Conservation (phyloP, 1,140 invertebrate genomes). For the Bathynomus jamesi region DNA sequence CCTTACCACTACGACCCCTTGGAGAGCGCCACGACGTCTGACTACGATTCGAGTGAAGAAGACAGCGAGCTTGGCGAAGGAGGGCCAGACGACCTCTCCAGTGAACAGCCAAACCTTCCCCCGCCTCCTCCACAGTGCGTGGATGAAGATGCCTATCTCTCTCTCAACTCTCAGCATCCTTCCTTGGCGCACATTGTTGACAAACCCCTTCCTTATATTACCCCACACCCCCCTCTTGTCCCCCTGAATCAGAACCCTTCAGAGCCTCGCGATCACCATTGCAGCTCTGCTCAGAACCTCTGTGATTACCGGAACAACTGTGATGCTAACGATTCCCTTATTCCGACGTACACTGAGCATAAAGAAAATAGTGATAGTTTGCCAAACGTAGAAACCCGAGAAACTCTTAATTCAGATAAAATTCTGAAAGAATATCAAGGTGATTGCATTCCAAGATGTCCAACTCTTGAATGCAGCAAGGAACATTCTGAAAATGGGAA, state of each 20-base stretch:
- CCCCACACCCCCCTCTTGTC: neutral
- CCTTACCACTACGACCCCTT: slow-evolving; percentile 27
- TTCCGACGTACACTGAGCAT: neutral
- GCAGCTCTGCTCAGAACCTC: neutral
- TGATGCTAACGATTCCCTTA: neutral
- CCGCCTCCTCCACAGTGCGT: slow-evolving; percentile 7
- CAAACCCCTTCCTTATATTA: slow-evolving; percentile 1
- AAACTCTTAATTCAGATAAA: neutral
- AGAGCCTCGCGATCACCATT: neutral
- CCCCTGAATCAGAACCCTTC: neutral
- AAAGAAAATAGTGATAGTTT: neutral
- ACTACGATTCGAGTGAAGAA: slow-evolving; percentile 33
- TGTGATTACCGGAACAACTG: neutral
- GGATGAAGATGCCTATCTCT: slow-evolving; percentile 2
- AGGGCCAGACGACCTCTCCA: slow-evolving; percentile 21
- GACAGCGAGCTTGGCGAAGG: slow-evolving; percentile 25
- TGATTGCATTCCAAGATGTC: neutral
- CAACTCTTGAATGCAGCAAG: neutral
- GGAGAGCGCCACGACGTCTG: slow-evolving; percentile 33
- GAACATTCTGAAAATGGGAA: slow-evolving; percentile 10
- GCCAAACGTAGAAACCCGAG: neutral
- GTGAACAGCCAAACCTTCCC: neutral
- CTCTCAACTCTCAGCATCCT: slow-evolving; percentile 8
- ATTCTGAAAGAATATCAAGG: too few relatives aligned
- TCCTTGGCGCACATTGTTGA: neutral